Conservation (phyloP, 2,888 invertebrate genomes). For the Tachina fera region DNA sequence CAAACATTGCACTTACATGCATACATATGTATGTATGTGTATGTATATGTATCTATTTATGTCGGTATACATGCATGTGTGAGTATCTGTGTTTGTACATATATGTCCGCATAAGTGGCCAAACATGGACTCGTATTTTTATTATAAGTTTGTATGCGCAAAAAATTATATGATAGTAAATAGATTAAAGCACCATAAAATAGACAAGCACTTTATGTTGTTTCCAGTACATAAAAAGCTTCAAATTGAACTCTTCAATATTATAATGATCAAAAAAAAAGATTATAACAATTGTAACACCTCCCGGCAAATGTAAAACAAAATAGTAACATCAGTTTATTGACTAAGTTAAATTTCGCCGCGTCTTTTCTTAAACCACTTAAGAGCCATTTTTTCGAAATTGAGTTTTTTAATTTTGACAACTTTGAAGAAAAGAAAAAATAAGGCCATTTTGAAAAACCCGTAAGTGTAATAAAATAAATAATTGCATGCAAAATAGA, state of each 20-base stretch:
- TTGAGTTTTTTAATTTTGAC: no score
- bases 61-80: background rate
- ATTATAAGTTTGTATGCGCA: background rate
- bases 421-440: no score
- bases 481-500: no score
- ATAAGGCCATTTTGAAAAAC: no score
- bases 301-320: background rate
- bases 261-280: background rate
- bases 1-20: slow-evolving; percentile 9
- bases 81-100: background rate
- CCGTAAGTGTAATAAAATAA: no score
- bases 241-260: slow-evolving; percentile 10
- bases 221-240: slow-evolving; percentile 15
- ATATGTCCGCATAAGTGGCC: slow-evolving; percentile 12
- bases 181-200: slow-evolving; percentile 36
- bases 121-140: slow-evolving; percentile 15
- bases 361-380: no score
- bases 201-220: slow-evolving; percentile 44
- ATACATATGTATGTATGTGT: background rate
- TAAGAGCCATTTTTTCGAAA: no score
- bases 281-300: slow-evolving; percentile 15
- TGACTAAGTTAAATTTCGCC: no score
- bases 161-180: slow-evolving; percentile 5
- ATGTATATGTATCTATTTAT: background rate
- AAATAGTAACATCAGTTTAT: background rate